A percentile compares a stretch with the other conserved stretches of the same genome.
Conservation (phyloP, 2,113 vertebrate genomes). For the Tachysurus fulvidraco region DNA sequence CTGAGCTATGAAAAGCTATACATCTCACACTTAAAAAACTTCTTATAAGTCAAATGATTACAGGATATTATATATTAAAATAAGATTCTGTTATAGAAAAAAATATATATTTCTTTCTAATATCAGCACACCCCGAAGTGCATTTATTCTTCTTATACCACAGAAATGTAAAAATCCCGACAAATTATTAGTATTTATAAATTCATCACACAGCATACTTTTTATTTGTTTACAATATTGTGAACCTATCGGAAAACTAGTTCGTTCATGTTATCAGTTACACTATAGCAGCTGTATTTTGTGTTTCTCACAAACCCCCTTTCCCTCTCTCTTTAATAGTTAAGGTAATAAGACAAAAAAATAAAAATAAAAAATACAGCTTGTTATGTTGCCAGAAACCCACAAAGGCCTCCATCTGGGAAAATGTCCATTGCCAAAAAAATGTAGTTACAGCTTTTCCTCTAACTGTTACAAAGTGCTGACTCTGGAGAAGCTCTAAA, state of each 20-base stretch:
- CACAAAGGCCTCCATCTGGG: neutral
- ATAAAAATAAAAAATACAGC: neutral
- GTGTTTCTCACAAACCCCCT: neutral
- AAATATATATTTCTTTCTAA: too few relatives aligned
- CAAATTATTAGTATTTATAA: neutral
- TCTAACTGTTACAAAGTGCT: neutral
- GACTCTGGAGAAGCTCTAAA: neutral
- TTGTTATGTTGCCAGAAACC: neutral
- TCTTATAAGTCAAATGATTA: slow-evolving; percentile 21
- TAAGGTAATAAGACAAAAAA: too few relatives aligned
- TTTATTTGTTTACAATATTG: neutral
- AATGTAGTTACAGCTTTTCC: neutral
- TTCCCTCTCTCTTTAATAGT: neutral
- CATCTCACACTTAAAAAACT: slow-evolving; percentile 8
- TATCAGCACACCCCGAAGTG: neutral
- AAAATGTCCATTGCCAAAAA: neutral
- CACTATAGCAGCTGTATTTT: neutral
- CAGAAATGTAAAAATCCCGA: neutral
- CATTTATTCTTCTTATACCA: neutral
- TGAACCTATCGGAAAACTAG: neutral
- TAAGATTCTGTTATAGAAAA: neutral
- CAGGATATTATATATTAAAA: neutral
- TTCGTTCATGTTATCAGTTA: neutral
- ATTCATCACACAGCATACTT: neutral
- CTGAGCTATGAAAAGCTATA: slow-evolving; percentile 7